Evolutionary conservation across 2,797 vertebrate species (phyloP), one percentile per base, ranked within the genome.

Genomic region (Accipiter badius): DNA sequence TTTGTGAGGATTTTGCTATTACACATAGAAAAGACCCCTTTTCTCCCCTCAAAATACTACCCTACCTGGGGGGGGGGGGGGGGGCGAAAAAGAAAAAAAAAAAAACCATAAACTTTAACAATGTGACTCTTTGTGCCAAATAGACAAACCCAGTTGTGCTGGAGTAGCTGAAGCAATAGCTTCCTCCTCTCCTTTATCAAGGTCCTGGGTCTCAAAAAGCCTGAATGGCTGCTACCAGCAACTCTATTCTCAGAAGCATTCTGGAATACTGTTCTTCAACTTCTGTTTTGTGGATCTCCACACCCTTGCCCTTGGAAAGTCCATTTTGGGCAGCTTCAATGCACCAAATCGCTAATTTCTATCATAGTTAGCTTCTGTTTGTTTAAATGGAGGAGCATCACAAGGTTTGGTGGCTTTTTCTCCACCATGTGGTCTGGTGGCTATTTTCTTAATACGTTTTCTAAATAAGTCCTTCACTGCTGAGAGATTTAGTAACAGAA

Each of bases 1-100:
- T 89, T 93, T 93, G 42, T 40, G 39, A 83, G 57, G 83, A 81
- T 93, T 94, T 92, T 82, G 58, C 69, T 80, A 40, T 52, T 83
- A 74, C 10, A 63, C 16, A 76, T 18, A 78, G 50, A 89, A 79
- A 94, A 89, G 55, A 78, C 9, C 14, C 13, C 8, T 84, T 84
- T 84, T 84, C 40, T 92, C 6, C 26, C 52, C 37, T 74, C 46
- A 54, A 84, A 93, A 92, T 58, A 55, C 17, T 14, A 52, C 29
- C 25, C 25, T 20, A 42, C 42, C 40, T 4, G 40, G 15, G n/a
- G 10, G 5, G 25, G 10, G 5, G 25, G 15, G 15, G 7, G 9
- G 11, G 46, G 20, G 40, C 7, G 40, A 4, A 10, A 44, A 44
- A 44, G 13, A 22, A 22, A 46, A 21, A 22, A 8, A 44, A 19